These are phyloP conservation scores for Falco biarmicus DNA, from an alignment of 2,797 vertebrate species.

Conservation along the genomic window DNA sequence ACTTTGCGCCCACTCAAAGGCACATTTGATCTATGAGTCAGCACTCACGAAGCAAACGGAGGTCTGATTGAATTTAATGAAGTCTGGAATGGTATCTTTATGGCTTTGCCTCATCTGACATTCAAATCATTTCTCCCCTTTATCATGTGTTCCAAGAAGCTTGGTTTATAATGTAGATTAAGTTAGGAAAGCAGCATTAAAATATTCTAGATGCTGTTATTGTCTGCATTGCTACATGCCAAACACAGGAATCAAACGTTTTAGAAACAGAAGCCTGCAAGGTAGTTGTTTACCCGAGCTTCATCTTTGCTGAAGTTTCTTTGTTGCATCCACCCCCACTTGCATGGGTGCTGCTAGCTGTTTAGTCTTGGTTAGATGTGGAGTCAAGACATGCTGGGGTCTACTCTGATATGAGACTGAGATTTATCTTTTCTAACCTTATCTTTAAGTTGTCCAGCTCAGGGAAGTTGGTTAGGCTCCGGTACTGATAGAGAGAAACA, in stretches of 20 bases:
- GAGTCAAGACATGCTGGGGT: background rate
- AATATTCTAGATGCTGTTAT: background rate
- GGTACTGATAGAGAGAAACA: background rate
- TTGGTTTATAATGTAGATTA: background rate
- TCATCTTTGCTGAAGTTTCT: background rate
- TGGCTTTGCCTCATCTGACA: background rate
- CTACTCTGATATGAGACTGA: background rate
- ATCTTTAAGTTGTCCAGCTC: background rate
- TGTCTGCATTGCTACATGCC: background rate
- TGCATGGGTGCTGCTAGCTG: background rate
- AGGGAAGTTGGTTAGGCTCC: background rate
- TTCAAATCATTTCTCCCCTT: background rate
- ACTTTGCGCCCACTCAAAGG: background rate
- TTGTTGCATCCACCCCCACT: background rate
- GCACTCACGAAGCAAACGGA: background rate
- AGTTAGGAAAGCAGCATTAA: background rate
- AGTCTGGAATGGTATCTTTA: slow-evolving; percentile 41
- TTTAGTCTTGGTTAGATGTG: slow-evolving; percentile 21
- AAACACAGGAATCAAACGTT: background rate
- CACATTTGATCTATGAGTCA: background rate
- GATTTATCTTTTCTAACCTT: background rate
- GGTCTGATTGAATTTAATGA: slow-evolving; percentile 38
- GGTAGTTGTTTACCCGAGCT: background rate
- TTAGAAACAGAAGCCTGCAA: background rate
- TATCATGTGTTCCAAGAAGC: slow-evolving; percentile 7